Percentiles rank a stretch among this genome's conserved stretches.
phyloP scores from a whole-genome alignment of 1,140 invertebrate species.

The silkworm (Bombyx mori) region ASM3026992v2 NC_085129.1:680501-681000 shows the following conservation, averaged over 20 bases:
- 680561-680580: constrained; percentile 14
- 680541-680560: constrained; percentile 28
- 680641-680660: constrained; percentile 42
- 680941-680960: constrained; percentile 69
- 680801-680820: constrained; percentile 99
- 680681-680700: constrained; percentile 34
- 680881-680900: constrained; percentile 73
- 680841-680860: constrained; percentile 72
- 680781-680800: constrained; percentile 84
- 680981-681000: constrained; percentile 12
- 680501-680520: constrained; percentile 59
- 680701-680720: constrained; percentile 27
- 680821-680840: constrained; percentile 82
- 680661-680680: constrained; percentile 28
- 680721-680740: constrained; percentile 1
- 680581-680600: constrained; percentile 25
- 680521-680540: constrained; percentile 55
- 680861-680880: constrained; percentile 72
- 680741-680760: too few relatives aligned
- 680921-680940: constrained; percentile 70
- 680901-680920: constrained; percentile 73
- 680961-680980: constrained; percentile 29
- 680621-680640: constrained; percentile 50
- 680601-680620: constrained; percentile 29
- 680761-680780: constrained; percentile 1